Evolutionary conservation across 2,797 vertebrate genomes (phyloP).

Genomic region (Cyclopterus lumpus): DNA sequence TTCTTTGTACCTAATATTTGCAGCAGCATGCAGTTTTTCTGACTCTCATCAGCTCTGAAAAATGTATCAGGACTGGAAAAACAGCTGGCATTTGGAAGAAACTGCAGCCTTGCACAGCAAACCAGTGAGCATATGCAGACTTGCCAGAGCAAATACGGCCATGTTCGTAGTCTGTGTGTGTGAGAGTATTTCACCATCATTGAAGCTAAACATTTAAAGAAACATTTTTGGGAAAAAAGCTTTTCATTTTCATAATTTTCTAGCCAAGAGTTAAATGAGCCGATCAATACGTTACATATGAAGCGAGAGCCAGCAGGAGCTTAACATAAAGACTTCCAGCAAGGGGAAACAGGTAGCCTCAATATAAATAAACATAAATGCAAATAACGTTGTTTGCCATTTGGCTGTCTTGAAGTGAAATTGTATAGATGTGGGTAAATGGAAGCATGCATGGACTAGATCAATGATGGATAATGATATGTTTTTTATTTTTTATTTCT

Average conservation of each 20-base stretch:
- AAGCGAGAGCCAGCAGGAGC: background rate
- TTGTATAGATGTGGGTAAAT: background rate
- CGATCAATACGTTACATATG: background rate
- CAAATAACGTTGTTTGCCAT: background rate
- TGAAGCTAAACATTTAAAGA: background rate
- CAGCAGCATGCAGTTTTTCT: conserved; percentile 32
- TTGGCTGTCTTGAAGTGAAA: background rate
- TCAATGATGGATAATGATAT: conserved; percentile 28
- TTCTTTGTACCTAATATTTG: conserved; percentile 36
- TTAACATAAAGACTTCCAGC: background rate
- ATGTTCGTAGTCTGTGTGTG: background rate
- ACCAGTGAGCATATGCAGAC: background rate
- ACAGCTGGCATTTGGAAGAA: conserved; percentile 14
- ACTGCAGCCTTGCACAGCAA: conserved; percentile 21
- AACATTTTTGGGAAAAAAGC: background rate
- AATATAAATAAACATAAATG: background rate
- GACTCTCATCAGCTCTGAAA: conserved; percentile 33
- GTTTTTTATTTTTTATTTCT: conserved; percentile 16
- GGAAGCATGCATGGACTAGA: background rate
- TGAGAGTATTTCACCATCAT: background rate
- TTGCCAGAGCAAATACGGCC: conserved; percentile 3
- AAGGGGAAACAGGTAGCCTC: no score
- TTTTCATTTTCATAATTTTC: background rate
- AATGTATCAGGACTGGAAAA: conserved; percentile 35
- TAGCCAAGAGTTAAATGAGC: background rate